Evolutionary conservation across 2,113 vertebrate species (phyloP).

Genomic region (Stomatorhinus ivindoensis): DNA sequence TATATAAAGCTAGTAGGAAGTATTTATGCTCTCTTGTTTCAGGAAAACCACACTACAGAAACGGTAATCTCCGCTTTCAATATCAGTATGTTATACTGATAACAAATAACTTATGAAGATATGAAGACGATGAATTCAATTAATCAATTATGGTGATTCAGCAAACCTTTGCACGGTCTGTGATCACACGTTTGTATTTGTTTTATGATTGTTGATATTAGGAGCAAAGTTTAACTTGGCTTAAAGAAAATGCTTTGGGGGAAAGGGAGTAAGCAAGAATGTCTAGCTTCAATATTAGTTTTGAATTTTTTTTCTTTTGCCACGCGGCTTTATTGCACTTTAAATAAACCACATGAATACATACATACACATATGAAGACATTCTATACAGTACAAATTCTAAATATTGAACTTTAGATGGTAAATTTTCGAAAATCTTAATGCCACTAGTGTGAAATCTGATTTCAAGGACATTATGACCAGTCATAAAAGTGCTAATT

Average conservation of each 20-base stretch:
- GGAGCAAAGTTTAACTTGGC: not conserved
- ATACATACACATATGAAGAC: not conserved
- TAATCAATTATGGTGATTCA: not conserved
- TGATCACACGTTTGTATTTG: not conserved
- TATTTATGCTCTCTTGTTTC: not conserved
- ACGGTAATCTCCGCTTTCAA: not conserved
- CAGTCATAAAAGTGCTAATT: not conserved
- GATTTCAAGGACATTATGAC: not conserved
- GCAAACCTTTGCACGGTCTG: not conserved
- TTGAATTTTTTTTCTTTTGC: not conserved
- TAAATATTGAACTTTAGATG: not conserved
- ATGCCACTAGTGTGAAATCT: not conserved
- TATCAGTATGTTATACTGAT: not conserved
- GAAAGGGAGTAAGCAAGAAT: not conserved
- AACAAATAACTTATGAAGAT: not conserved
- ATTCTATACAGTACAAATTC: not conserved
- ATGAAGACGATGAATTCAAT: not conserved
- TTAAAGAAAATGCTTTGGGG: not conserved
- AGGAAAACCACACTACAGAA: not conserved
- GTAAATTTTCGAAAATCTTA: not conserved
- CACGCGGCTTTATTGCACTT: not conserved
- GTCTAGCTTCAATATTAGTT: not conserved
- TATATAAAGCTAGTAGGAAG: not conserved
- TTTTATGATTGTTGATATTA: not conserved
- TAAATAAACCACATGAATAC: not conserved